Evolutionary conservation across 2,888 invertebrate genomes (phyloP).

Genomic region (Macaria notata): DNA sequence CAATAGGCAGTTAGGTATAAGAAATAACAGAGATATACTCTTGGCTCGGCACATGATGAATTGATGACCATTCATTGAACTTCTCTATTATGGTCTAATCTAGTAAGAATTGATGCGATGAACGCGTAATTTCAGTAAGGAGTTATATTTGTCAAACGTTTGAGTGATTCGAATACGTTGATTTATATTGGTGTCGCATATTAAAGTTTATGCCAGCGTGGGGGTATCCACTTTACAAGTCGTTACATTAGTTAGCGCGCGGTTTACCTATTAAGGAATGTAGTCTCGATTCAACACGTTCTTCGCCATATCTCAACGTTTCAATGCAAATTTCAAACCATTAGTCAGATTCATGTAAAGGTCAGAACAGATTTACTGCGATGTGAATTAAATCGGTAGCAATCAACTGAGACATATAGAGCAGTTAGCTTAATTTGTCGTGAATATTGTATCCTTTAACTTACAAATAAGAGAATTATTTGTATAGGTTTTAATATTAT

Average conservation of each 20-base stretch:
- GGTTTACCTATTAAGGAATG: constrained; percentile 51
- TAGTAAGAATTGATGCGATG: constrained; percentile 16
- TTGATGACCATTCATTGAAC: constrained; percentile 34
- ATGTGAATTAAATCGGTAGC: too few species aligned
- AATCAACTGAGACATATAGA: too few species aligned
- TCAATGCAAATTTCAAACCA: constrained; percentile 26
- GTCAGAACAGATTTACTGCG: constrained; percentile 16
- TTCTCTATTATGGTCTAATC: constrained; percentile 18
- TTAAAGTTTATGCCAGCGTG: constrained; percentile 43
- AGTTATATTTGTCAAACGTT: constrained; percentile 11
- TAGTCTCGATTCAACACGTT: constrained; percentile 36
- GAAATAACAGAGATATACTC: constrained; percentile 19
- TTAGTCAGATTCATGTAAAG: constrained; percentile 24
- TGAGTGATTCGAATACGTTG: constrained; percentile 24
- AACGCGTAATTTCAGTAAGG: constrained; percentile 1
- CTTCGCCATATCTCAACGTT: constrained; percentile 27
- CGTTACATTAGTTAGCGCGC: constrained; percentile 39
- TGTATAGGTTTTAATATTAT: too few species aligned
- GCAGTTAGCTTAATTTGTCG: too few species aligned
- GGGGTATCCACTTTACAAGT: constrained; percentile 48
- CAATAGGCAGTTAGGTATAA: constrained; percentile 18
- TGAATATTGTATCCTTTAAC: too few species aligned
- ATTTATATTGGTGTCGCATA: constrained; percentile 26
- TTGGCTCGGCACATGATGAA: constrained; percentile 27
- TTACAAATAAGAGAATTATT: too few species aligned